A percentile compares a stretch with the other conserved stretches of the same genome.
These are phyloP conservation scores for Rana temporaria DNA, from an alignment of 2,113 vertebrate species.

Conservation along the genomic window DNA sequence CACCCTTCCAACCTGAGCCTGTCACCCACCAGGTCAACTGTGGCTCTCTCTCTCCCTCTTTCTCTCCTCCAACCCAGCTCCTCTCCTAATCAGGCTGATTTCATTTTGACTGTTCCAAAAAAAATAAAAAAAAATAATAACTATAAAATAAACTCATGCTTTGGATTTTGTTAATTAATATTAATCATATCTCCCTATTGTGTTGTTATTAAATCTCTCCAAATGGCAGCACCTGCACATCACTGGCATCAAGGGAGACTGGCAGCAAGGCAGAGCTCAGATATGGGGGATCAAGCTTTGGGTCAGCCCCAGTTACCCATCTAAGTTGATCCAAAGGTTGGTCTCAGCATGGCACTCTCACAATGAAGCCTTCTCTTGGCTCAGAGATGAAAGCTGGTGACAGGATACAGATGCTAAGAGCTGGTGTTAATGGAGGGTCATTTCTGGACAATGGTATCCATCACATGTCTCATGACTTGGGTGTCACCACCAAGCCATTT, in stretches of 20 bases:
- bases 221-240: slow-evolving; percentile 62
- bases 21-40: slow-evolving; percentile 89
- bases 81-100: slow-evolving; percentile 83
- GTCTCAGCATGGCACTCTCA: slow-evolving; percentile 73
- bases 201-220: slow-evolving; percentile 76
- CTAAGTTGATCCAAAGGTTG: slow-evolving; percentile 71
- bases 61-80: slow-evolving; percentile 65
- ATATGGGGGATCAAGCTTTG: slow-evolving; percentile 67
- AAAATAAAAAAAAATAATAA: slow-evolving; percentile 25
- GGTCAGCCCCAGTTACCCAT: slow-evolving; percentile 73
- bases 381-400: slow-evolving; percentile 78
- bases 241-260: background rate
- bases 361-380: slow-evolving; percentile 83
- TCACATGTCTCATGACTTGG: slow-evolving; percentile 86
- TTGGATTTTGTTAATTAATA: slow-evolving; percentile 82
- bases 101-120: slow-evolving; percentile 71
- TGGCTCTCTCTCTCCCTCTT: slow-evolving; percentile 67
- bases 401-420: slow-evolving; percentile 91
- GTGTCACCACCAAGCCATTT: slow-evolving; percentile 81
- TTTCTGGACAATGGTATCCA: slow-evolving; percentile 88
- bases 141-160: slow-evolving; percentile 58
- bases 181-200: slow-evolving; percentile 79
- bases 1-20: slow-evolving; percentile 91
- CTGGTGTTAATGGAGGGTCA: slow-evolving; percentile 94
- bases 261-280: slow-evolving; percentile 59